Evolutionary conservation across 2,797 vertebrate species (phyloP), one percentile per base, ranked within the genome.

Genomic region (Pipistrellus nathusii): DNA sequence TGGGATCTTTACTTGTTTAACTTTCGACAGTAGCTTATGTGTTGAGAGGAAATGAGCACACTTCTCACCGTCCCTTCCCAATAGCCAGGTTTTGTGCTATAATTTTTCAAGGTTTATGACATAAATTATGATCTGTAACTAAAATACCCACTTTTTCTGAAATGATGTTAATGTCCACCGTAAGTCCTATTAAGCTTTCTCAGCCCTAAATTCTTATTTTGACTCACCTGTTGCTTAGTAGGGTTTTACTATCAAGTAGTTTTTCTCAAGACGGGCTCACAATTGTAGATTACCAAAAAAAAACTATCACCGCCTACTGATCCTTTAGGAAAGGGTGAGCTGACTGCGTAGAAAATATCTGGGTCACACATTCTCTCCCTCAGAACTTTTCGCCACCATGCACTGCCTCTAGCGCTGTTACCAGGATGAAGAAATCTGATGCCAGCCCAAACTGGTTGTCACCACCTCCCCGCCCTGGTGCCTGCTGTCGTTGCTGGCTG

Each of bases 341-440:
- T 2, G 30, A 35, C 5, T 4, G 38, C 27, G 44, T 1, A 17
- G 21, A 9, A 27, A 14, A 8, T 5, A 32, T 8, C 0, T 62
- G 38, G 27, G 46, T 20, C 5, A 30, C n/a, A 46, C 17, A 3
- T 8, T 5, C 30, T 66, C 75, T 14, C 32, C 27, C 25, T 71
- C 11, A 1, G 41, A 64, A 32, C 32, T 27, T 4, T 6, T 41
- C 2, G 20, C 73, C 75, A 41, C 21, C 0, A 21, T 6, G 18
- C 0, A 11, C 71, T 5, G 8, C 64, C 46, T 46, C 68, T 10
- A 5, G 21, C 0, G 1, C 46, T 6, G 30, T 13, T 6, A 13
- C 1, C 13, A 12, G 14, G 1, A 8, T 1, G 12, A 38, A 17
- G 17, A 6, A 32, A 53, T 10, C 2, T 1, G 30, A 38, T 0